Evolutionary conservation across 2,113 vertebrate genomes (phyloP), one percentile per base, ranked within the genome.

Genomic region (Ranitomeya variabilis): DNA sequence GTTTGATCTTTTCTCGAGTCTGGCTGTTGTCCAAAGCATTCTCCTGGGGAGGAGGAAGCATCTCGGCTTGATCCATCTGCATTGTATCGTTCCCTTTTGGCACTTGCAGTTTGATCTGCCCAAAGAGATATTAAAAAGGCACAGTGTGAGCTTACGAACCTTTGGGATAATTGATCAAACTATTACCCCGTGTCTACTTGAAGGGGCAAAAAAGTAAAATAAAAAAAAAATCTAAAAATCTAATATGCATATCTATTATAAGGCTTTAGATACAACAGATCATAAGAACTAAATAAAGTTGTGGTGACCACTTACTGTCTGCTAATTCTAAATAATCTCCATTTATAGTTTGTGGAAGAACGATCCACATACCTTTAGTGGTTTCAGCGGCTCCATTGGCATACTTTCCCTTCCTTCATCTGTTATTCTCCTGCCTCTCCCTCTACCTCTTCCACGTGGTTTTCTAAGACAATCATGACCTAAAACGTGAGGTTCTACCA

Each of bases 1-100:
- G 94, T 86, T 97, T 97, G 6, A 95, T 96, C 92, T 97, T 97
- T 84, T 98, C 97, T 77, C 96, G 95, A 4, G 94, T 95, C 91
- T 96, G 94, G 90, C 90, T 95, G 7, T 95, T 93, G 64, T 97
- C 97, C 78, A 95, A 87, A 64, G 90, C 92, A n/a, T 92, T 91
- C 80, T 94, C 93, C 60, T 91, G 88, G 3, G 90, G n/a, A 16
- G 89, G 82, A 85, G 91, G 16, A 0, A 90, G 23, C 86, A 90
- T 78, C 0, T 94, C 93, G 0, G 91, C 89, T 0, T 90, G 89
- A 0, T 92, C 76, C 79, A 88, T 74, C 0, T 91, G 89, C 77
- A 92, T 91, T 45, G 92, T 91, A 90, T 95, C 93, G 2, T 91
- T 89, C 0, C 89, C 90, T 89, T 94, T 93, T 90, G 94, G 91